phyloP scores from a whole-genome alignment of 2,888 invertebrate species.

The Pogonocherus hispidulus region DNA sequence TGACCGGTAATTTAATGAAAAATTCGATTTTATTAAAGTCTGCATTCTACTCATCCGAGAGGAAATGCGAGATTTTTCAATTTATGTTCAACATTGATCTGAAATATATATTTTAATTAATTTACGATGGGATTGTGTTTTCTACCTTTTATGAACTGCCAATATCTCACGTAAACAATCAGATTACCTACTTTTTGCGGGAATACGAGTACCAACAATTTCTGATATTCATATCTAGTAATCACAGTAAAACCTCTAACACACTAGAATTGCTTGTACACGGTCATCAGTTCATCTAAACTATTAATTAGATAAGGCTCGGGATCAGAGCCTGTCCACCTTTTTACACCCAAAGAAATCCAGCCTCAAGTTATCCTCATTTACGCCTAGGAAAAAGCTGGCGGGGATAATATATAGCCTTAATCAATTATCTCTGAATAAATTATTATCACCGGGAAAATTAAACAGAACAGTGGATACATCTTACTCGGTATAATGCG shows the following conservation, averaged over 20 bases:
- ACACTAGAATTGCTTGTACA: too few relatives aligned
- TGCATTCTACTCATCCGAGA: neutral
- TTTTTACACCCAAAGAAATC: neutral
- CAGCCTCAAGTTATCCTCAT: neutral
- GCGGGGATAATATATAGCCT: neutral
- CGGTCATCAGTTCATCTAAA: neutral
- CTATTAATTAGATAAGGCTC: neutral
- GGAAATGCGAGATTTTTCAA: neutral
- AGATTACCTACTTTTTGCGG: too few relatives aligned
- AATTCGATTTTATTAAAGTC: conserved; percentile 1
- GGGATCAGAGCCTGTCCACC: neutral
- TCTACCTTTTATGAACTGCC: too few relatives aligned
- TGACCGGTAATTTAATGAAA: neutral
- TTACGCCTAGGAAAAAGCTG: neutral
- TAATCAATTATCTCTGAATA: conserved; percentile 19
- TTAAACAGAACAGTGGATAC: conserved; percentile 29
- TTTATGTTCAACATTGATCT: neutral
- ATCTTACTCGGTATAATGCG: conserved; percentile 24
- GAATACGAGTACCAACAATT: too few relatives aligned
- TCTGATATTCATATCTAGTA: too few relatives aligned
- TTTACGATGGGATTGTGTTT: neutral
- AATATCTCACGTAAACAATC: too few relatives aligned
- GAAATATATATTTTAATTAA: neutral
- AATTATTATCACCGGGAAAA: conserved; percentile 20
- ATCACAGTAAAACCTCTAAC: too few relatives aligned